These are phyloP conservation scores for Rhopilema esculentum DNA, from an alignment of 30 jellyfish, hydroid and myxozoan genomes.

Conservation along the genomic window DNA sequence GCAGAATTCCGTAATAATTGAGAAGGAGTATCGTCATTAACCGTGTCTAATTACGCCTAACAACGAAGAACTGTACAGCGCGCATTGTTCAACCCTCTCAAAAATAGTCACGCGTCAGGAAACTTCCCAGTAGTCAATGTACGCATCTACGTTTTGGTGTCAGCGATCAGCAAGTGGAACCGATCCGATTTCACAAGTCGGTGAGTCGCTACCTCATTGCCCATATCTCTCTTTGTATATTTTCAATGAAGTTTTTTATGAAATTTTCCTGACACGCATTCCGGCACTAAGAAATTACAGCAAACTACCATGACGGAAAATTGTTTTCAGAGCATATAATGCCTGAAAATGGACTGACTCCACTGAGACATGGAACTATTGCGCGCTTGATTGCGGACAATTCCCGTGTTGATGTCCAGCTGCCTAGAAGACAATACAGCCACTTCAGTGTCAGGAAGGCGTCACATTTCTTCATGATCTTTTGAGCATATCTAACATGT, in stretches of 20 bases:
- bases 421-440: slow-evolving; percentile 47
- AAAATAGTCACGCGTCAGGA: slow-evolving; percentile 74
- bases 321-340: not conserved
- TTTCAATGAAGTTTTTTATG: slow-evolving; percentile 58
- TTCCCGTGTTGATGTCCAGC: slow-evolving; percentile 61
- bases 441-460: slow-evolving; percentile 56
- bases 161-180: slow-evolving; percentile 80
- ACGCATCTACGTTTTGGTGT: slow-evolving; percentile 61
- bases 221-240: slow-evolving; percentile 46
- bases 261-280: slow-evolving; percentile 47
- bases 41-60: slow-evolving; percentile 64
- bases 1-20: slow-evolving; percentile 65
- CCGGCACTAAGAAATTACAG: slow-evolving; percentile 32
- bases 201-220: slow-evolving; percentile 72
- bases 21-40: slow-evolving; percentile 46
- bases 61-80: slow-evolving; percentile 48
- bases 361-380: slow-evolving; percentile 19
- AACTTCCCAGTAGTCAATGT: slow-evolving; percentile 67
- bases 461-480: slow-evolving; percentile 69
- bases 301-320: not conserved
- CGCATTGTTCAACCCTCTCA: slow-evolving; percentile 49
- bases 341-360: not conserved
- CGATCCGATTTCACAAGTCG: slow-evolving; percentile 80
- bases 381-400: slow-evolving; percentile 64
- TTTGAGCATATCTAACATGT: slow-evolving; percentile 71